These are phyloP conservation scores for Ethmia dodecea DNA, from an alignment of 2,888 invertebrate genomes.

Conservation along the genomic window DNA sequence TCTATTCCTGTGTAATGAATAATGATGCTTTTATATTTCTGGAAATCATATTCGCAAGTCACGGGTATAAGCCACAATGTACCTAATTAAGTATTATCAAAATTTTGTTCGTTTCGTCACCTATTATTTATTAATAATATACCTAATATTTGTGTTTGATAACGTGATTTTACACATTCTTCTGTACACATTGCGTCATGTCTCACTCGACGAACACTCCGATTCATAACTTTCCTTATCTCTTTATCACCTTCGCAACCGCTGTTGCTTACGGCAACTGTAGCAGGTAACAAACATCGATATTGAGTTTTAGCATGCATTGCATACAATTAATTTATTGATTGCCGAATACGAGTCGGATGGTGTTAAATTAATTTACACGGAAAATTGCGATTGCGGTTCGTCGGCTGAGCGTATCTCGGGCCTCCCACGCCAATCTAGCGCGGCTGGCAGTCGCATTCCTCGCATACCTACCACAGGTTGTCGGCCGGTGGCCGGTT, in stretches of 20 bases:
- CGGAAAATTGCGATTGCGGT: conserved; percentile 39
- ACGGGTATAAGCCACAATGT: too few relatives aligned
- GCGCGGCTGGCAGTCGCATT: conserved; percentile 56
- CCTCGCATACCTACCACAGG: conserved; percentile 63
- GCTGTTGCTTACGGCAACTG: conserved; percentile 16
- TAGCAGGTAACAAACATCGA: too few relatives aligned
- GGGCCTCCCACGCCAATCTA: conserved; percentile 63
- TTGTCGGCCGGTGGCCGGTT: conserved; percentile 57
- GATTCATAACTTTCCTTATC: conserved; percentile 19
- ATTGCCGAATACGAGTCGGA: too few relatives aligned
- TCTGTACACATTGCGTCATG: conserved; percentile 15
- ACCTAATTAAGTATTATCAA: too few relatives aligned
- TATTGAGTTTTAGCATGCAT: too few relatives aligned
- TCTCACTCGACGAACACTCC: conserved; percentile 9
- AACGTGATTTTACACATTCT: conserved; percentile 15
- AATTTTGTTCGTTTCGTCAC: too few relatives aligned
- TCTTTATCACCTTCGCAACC: conserved; percentile 10
- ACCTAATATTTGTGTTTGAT: conserved; percentile 11
- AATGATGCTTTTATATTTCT: too few relatives aligned
- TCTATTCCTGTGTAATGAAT: too few relatives aligned
- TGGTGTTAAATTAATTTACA: background rate
- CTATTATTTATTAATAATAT: too few relatives aligned
- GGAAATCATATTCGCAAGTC: too few relatives aligned
- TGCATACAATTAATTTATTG: too few relatives aligned
- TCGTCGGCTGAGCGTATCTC: conserved; percentile 39